These are phyloP conservation scores for Cololabis saira DNA, from an alignment of 2,113 vertebrate species.

Conservation along the genomic window DNA sequence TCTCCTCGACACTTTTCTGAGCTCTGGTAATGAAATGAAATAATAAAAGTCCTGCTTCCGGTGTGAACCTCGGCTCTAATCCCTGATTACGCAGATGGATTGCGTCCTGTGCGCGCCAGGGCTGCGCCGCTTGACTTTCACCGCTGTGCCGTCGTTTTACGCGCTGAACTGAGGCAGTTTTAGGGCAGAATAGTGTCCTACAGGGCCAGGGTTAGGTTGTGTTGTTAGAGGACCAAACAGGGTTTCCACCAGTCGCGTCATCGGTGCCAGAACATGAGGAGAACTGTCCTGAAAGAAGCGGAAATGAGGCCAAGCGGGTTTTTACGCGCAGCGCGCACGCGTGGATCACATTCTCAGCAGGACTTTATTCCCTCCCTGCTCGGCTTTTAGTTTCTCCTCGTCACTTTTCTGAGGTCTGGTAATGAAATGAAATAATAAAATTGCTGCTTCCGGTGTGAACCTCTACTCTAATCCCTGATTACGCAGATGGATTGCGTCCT, in stretches of 20 bases:
- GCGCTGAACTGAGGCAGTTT: background rate
- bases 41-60: slow-evolving; percentile 28
- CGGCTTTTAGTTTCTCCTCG: background rate
- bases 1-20: background rate
- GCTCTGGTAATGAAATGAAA: slow-evolving; percentile 37
- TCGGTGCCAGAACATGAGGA: slow-evolving; percentile 58
- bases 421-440: slow-evolving; percentile 43
- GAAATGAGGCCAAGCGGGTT: slow-evolving; percentile 56
- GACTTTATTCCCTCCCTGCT: background rate
- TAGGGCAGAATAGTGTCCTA: too few relatives aligned
- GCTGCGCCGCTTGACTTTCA: slow-evolving; percentile 3
- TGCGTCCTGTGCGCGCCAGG: slow-evolving; percentile 19
- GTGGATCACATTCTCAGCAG: too few relatives aligned
- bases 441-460: slow-evolving; percentile 30
- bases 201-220: too few relatives aligned
- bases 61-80: slow-evolving; percentile 44
- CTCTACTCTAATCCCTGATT: slow-evolving; percentile 52
- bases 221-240: background rate
- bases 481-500: slow-evolving; percentile 41
- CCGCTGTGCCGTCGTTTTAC: slow-evolving; percentile 21
- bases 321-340: slow-evolving; percentile 16
- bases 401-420: background rate
- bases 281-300: slow-evolving; percentile 69
- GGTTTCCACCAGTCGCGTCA: background rate
- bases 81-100: slow-evolving; percentile 52